phyloP scores from a whole-genome alignment of 2,888 invertebrate species.

The Ditula angustiorana region DNA sequence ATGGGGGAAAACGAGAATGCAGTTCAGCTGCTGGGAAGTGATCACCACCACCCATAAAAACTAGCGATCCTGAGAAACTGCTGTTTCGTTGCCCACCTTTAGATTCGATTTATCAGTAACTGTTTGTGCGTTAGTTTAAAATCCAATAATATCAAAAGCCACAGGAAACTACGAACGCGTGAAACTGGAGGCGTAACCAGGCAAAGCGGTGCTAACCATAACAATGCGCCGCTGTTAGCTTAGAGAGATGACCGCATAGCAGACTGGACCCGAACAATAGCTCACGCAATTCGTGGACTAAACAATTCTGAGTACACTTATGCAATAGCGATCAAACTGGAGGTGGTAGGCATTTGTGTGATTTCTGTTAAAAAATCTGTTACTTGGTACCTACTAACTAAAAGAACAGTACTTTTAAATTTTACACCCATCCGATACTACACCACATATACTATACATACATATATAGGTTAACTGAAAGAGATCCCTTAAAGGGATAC shows the following conservation, averaged over 20 bases:
- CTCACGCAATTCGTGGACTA: conserved; percentile 58
- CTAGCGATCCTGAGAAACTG: too few species aligned
- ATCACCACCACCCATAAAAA: too few species aligned
- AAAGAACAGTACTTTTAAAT: too few species aligned
- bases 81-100: too few species aligned
- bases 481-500: too few species aligned
- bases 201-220: conserved; percentile 70
- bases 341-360: neutral
- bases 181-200: conserved; percentile 63
- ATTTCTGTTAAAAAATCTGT: neutral
- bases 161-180: neutral
- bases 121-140: neutral
- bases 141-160: neutral
- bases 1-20: too few species aligned
- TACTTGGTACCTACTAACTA: neutral
- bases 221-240: conserved; percentile 64
- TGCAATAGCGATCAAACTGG: conserved; percentile 19
- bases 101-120: conserved; percentile 1
- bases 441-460: too few species aligned
- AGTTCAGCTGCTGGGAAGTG: too few species aligned
- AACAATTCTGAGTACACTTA: conserved; percentile 56
- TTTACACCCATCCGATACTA: too few species aligned
- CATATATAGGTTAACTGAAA: too few species aligned
- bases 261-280: conserved; percentile 31
- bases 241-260: conserved; percentile 52